Conservation (phyloP, 2,113 vertebrate genomes). For the Thamnophis sirtalis region DNA sequence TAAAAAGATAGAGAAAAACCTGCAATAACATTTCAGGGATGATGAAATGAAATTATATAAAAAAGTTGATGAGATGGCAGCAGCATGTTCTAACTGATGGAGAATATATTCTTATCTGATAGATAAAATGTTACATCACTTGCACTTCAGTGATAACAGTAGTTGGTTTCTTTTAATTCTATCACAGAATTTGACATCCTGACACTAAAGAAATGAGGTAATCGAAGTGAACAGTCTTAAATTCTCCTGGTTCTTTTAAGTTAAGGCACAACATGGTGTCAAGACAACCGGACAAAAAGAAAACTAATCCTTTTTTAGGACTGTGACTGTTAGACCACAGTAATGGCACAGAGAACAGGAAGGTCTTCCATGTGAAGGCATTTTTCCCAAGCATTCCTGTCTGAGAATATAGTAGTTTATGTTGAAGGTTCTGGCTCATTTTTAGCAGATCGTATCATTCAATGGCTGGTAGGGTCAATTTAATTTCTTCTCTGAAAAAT, state of each 20-base stretch:
- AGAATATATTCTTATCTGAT: constrained; percentile 3
- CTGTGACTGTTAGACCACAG: constrained; percentile 42
- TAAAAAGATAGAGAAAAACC: not conserved
- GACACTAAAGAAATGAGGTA: constrained; percentile 24
- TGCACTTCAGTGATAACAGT: not conserved
- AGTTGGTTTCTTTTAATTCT: constrained; percentile 2
- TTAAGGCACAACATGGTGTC: constrained; percentile 29
- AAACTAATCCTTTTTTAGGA: constrained; percentile 6
- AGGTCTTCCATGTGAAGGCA: constrained; percentile 2
- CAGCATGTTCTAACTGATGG: not conserved
- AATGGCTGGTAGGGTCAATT: not conserved
- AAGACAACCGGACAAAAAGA: constrained; percentile 38
- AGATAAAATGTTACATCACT: constrained; percentile 7
- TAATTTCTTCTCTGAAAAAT: not conserved
- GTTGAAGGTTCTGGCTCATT: not conserved
- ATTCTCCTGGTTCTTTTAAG: constrained; percentile 38
- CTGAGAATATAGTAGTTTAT: constrained; percentile 1
- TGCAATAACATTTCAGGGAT: not conserved
- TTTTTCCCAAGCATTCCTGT: not conserved
- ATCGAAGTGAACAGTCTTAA: constrained; percentile 10
- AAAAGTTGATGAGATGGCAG: not conserved
- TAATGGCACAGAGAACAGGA: not conserved
- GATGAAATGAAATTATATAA: not conserved
- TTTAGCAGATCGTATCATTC: not conserved
- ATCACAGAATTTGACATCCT: not conserved